A percentile compares a stretch with the other conserved stretches of the same genome.
phyloP scores from a whole-genome alignment of 2,113 vertebrate species.

The Hippopotamus amphibius region DNA sequence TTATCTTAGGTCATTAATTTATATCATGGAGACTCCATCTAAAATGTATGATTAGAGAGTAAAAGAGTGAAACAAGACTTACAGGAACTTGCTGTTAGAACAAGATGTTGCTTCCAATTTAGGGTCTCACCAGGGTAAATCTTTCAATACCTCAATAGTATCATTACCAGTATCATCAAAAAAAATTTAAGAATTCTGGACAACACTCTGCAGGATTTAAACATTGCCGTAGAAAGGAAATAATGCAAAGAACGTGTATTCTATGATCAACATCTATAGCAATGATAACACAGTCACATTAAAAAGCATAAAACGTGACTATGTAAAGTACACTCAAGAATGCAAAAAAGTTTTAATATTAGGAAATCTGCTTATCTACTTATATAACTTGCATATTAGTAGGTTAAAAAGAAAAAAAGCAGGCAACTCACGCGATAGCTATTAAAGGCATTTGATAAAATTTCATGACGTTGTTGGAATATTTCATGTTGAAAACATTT shows the following conservation, averaged over 20 bases:
- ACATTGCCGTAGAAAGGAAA: not conserved
- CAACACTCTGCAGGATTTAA: not conserved
- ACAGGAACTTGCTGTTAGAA: slow-evolving; percentile 8
- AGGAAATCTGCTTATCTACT: not conserved
- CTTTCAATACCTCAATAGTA: slow-evolving; percentile 30
- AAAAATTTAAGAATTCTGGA: not conserved
- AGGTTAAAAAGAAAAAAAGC: slow-evolving; percentile 2
- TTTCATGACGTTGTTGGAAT: not conserved
- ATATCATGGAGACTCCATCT: slow-evolving; percentile 38
- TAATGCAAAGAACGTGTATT: not conserved
- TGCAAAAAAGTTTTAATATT: not conserved
- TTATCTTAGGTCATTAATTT: slow-evolving; percentile 64
- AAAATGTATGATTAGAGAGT: slow-evolving; percentile 42
- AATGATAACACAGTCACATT: not conserved
- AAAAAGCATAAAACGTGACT: not conserved
- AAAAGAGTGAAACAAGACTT: slow-evolving; percentile 49
- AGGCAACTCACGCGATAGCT: not conserved
- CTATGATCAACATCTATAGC: not conserved
- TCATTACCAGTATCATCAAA: slow-evolving; percentile 32
- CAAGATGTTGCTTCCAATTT: not conserved
- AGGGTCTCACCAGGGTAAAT: not conserved
- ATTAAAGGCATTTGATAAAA: not conserved
- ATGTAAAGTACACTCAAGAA: not conserved
- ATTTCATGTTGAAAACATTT: not conserved
- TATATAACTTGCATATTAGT: not conserved